A percentile compares a stretch with the other conserved stretches of the same genome.
phyloP scores from a whole-genome alignment of 2,888 invertebrate genomes.

The Xestia c-nigrum region DNA sequence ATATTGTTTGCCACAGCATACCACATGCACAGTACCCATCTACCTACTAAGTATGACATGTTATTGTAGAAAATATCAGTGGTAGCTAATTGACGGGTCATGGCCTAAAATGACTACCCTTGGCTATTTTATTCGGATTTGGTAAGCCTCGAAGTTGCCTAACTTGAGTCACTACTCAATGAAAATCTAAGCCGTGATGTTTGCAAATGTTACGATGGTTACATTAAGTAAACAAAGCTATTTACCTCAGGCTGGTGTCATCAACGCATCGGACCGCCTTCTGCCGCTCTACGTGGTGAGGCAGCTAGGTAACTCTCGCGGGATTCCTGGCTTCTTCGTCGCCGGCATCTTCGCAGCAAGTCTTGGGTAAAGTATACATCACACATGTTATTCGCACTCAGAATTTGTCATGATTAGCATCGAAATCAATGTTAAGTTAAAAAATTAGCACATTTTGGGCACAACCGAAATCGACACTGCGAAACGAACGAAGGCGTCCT shows the following conservation, averaged over 20 bases:
- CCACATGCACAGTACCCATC: background rate
- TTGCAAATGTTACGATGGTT: background rate
- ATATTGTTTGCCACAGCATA: background rate
- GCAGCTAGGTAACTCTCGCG: slow-evolving; percentile 93
- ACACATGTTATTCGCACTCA: slow-evolving; percentile 9
- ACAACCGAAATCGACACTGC: slow-evolving; percentile 39
- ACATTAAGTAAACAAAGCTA: background rate
- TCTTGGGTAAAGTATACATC: slow-evolving; percentile 93
- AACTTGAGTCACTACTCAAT: background rate
- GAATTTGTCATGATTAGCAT: background rate
- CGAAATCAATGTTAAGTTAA: slow-evolving; percentile 12
- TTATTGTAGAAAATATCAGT: background rate
- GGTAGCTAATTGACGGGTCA: slow-evolving; percentile 3
- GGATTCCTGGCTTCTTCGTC: slow-evolving; percentile 97
- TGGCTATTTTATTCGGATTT: background rate
- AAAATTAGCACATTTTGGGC: slow-evolving; percentile 20
- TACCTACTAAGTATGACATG: background rate
- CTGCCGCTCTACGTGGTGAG: slow-evolving; percentile 97
- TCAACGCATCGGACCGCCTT: slow-evolving; percentile 94
- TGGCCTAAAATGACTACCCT: background rate
- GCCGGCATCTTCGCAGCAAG: slow-evolving; percentile 99
- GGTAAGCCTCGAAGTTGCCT: background rate
- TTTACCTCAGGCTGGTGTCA: slow-evolving; percentile 89
- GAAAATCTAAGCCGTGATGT: background rate
- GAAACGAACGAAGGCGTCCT: slow-evolving; percentile 70